These are phyloP conservation scores for Ianthella basta DNA, from an alignment of 37 sponge, comb jelly and placozoan species.

Conservation along the genomic window DNA sequence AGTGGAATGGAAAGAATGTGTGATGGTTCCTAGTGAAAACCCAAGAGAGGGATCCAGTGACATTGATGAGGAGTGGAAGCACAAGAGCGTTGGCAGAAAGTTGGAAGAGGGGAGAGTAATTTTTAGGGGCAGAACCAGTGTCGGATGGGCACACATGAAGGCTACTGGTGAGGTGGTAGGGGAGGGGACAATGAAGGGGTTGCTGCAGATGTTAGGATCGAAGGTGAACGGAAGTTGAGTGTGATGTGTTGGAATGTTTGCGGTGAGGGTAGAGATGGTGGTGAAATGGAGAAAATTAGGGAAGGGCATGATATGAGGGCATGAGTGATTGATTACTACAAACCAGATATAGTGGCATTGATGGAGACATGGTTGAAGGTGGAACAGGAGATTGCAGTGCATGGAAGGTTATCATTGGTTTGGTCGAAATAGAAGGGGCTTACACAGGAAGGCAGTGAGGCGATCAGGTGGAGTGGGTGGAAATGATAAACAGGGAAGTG, in stretches of 20 bases:
- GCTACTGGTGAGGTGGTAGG: background rate
- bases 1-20: background rate
- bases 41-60: background rate
- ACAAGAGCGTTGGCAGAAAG: background rate
- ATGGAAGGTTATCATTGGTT: background rate
- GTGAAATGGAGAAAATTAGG: background rate
- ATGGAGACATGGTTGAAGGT: background rate
- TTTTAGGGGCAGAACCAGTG: background rate
- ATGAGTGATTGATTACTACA: background rate
- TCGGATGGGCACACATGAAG: background rate
- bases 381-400: no score
- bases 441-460: conserved; percentile 2
- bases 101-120: background rate
- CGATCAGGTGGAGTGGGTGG: background rate
- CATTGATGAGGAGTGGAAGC: background rate
- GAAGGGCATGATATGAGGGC: background rate
- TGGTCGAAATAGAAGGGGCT: background rate
- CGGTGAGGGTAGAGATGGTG: background rate
- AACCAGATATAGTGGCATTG: background rate
- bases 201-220: conserved; percentile 1
- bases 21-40: background rate
- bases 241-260: conserved; percentile 28
- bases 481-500: no score
- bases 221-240: conserved; percentile 26
- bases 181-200: background rate